phyloP scores from a whole-genome alignment of 2,113 vertebrate genomes.

The Carassius carassius region DNA sequence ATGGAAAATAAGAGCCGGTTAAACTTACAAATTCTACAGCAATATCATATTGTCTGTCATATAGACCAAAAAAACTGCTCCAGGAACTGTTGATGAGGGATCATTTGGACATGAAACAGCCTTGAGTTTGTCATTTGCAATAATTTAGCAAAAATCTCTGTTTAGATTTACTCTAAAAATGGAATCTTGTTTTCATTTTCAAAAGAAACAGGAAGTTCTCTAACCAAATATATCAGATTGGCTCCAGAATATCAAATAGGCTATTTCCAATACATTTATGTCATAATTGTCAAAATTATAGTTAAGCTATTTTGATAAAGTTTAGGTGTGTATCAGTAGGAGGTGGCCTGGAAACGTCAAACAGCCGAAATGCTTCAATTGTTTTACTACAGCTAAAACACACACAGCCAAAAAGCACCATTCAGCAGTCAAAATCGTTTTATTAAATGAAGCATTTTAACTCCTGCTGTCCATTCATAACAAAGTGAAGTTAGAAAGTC shows the following conservation, averaged over 20 bases:
- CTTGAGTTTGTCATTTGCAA: not conserved
- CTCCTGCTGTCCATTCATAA: not conserved
- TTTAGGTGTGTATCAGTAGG: constrained; percentile 12
- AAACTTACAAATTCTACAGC: not conserved
- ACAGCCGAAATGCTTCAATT: not conserved
- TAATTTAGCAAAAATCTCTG: not conserved
- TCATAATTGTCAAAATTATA: not conserved
- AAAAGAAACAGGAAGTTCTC: not conserved
- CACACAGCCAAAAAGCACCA: not conserved
- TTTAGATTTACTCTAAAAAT: not conserved
- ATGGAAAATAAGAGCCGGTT: not conserved
- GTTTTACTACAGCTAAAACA: not conserved
- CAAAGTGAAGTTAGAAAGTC: not conserved
- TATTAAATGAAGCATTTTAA: not conserved
- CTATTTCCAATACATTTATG: no score
- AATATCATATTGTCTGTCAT: not conserved
- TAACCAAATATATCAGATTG: not conserved
- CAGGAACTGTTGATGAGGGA: not conserved
- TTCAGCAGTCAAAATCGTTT: not conserved
- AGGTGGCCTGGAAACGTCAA: constrained; percentile 1
- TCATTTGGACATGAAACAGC: not conserved
- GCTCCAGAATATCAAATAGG: not conserved
- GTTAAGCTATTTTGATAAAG: no score
- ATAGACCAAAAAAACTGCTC: not conserved
- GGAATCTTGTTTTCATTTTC: not conserved